phyloP scores from a whole-genome alignment of 1,140 invertebrate species.

The Drosophila prosaltans region DNA sequence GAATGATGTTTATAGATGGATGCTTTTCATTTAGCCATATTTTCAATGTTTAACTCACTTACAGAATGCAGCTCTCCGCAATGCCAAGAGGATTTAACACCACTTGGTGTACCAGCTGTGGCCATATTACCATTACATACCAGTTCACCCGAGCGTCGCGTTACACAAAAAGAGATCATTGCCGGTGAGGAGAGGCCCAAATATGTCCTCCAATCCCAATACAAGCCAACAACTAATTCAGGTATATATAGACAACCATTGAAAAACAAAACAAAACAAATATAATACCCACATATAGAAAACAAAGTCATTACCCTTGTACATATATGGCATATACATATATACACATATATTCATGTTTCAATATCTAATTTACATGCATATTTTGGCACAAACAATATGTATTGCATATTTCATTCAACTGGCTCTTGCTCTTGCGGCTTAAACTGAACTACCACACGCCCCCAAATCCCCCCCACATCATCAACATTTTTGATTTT shows the following conservation, averaged over 20 bases:
- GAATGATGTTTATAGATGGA: neutral
- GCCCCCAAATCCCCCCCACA: too few relatives aligned
- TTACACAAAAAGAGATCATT: constrained; percentile 83
- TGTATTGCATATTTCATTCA: neutral
- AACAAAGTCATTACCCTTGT: too few relatives aligned
- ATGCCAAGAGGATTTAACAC: constrained; percentile 73
- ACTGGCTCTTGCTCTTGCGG: neutral
- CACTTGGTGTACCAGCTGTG: constrained; percentile 75
- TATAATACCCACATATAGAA: too few relatives aligned
- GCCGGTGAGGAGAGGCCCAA: constrained; percentile 83
- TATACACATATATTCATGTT: constrained; percentile 17
- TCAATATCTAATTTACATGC: neutral
- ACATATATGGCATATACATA: neutral
- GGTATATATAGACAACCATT: constrained; percentile 25
- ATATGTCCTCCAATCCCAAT: constrained; percentile 78
- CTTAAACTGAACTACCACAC: too few relatives aligned
- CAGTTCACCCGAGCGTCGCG: constrained; percentile 80
- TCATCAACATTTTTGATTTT: neutral
- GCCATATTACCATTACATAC: constrained; percentile 77
- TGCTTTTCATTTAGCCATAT: neutral
- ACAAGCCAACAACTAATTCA: constrained; percentile 67
- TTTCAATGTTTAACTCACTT: too few relatives aligned
- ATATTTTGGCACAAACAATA: too few relatives aligned
- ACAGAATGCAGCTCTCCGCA: constrained; percentile 75
- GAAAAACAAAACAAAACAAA: too few relatives aligned